phyloP scores from a whole-genome alignment of 2,797 vertebrate genomes.

The Amphiprion clarkii region DNA sequence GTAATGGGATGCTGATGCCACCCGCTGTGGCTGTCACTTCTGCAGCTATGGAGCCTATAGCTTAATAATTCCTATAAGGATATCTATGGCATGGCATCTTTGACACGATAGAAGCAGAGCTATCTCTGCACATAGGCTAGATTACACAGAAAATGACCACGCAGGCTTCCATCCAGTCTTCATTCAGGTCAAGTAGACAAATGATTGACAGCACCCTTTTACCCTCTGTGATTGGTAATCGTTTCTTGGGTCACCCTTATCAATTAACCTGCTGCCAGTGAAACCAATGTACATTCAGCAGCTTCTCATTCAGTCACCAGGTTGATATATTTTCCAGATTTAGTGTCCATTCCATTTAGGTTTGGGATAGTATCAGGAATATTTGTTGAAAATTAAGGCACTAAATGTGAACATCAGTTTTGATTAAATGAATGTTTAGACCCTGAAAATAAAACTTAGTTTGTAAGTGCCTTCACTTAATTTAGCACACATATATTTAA shows the following conservation, averaged over 20 bases:
- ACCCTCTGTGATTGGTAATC: conserved; percentile 78
- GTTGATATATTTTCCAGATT: conserved; percentile 47
- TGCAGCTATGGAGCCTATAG: conserved; percentile 47
- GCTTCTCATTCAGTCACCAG: conserved; percentile 37
- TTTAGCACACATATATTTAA: no score
- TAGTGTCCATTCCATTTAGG: conserved; percentile 28
- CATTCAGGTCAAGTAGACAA: conserved; percentile 70
- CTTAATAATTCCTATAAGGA: conserved; percentile 73
- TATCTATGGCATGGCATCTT: conserved; percentile 63
- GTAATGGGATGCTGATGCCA: conserved; percentile 88
- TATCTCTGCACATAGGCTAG: conserved; percentile 53
- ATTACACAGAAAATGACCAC: conserved; percentile 82
- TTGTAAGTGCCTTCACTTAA: background rate
- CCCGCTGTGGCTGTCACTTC: conserved; percentile 58
- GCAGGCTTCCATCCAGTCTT: conserved; percentile 44
- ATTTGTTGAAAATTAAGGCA: conserved; percentile 24
- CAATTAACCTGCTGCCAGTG: conserved; percentile 76
- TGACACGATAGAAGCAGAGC: conserved; percentile 58
- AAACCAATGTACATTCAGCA: conserved; percentile 56
- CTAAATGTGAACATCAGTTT: conserved; percentile 4
- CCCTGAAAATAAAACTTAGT: background rate
- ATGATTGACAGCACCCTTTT: conserved; percentile 81
- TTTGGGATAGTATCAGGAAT: conserved; percentile 5
- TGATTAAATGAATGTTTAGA: conserved; percentile 5
- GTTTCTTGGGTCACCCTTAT: conserved; percentile 78